phyloP scores from a whole-genome alignment of 1,140 invertebrate genomes.

The Goniozus legneri region DNA sequence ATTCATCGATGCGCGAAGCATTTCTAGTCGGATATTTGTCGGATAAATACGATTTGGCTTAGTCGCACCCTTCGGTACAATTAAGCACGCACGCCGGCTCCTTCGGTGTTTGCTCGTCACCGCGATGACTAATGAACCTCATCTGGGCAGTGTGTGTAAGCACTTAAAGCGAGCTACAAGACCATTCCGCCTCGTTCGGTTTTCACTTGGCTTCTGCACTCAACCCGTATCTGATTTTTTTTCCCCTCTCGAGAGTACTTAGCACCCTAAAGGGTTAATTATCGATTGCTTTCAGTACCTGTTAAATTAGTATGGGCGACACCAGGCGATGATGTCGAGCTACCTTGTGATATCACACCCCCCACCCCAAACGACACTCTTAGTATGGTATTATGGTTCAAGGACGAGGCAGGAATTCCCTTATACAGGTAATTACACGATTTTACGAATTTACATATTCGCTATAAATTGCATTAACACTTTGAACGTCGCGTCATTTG shows the following conservation, averaged over 20 bases:
- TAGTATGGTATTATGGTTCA: conserved; percentile 81
- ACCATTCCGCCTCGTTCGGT: not conserved
- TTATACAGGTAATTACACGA: conserved; percentile 85
- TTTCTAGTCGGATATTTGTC: not conserved
- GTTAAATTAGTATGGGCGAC: conserved; percentile 69
- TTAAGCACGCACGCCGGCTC: not conserved
- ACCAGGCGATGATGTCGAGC: conserved; percentile 67
- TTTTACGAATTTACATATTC: no score
- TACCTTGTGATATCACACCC: conserved; percentile 79
- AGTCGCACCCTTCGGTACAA: conserved; percentile 7
- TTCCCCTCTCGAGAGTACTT: no score
- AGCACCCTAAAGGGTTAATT: no score
- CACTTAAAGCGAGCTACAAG: not conserved
- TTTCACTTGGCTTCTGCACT: no score
- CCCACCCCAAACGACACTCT: conserved; percentile 68
- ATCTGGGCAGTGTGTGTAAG: not conserved
- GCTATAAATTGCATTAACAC: no score
- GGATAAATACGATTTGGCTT: not conserved
- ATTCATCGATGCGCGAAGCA: not conserved
- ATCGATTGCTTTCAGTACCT: conserved; percentile 55
- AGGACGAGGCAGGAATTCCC: conserved; percentile 75
- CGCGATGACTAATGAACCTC: not conserved
- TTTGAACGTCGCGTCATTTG: no score
- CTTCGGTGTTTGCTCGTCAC: not conserved
- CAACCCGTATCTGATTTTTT: no score